These are phyloP conservation scores for Parauchenoglanis ngamensis DNA, from an alignment of 2,797 vertebrate species.

Conservation along the genomic window DNA sequence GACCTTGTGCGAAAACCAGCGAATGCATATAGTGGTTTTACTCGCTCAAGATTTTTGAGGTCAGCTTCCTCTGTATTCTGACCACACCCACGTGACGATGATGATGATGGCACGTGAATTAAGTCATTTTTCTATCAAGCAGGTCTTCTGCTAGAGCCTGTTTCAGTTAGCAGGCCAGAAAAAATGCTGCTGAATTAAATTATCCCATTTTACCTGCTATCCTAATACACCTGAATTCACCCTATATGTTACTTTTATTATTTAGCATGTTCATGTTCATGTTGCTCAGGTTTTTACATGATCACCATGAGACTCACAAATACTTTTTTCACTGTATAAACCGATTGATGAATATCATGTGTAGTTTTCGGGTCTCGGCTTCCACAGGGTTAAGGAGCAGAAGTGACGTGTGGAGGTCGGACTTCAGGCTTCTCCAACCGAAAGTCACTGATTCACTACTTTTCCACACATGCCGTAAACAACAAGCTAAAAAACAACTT, in stretches of 20 bases:
- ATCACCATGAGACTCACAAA: no score
- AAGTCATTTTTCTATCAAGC: no score
- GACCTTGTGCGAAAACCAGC: background rate
- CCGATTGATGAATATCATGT: no score
- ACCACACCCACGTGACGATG: background rate
- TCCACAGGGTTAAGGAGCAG: no score
- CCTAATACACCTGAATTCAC: background rate
- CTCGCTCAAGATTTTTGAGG: background rate
- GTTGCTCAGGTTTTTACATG: background rate
- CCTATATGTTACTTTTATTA: background rate
- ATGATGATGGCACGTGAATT: background rate
- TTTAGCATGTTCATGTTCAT: background rate
- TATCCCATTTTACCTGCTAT: no score
- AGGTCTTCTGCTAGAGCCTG: no score
- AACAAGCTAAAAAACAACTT: background rate
- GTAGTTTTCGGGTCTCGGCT: no score
- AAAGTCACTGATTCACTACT: background rate
- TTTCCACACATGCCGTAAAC: background rate
- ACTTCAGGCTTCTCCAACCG: background rate
- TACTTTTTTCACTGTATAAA: no score
- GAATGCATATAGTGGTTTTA: no score
- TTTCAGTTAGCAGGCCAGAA: no score
- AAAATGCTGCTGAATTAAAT: no score
- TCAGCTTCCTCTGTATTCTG: background rate
- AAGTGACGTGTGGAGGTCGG: conserved; percentile 25